Conservation (phyloP, 2,113 vertebrate species). For the Epinephelus lanceolatus region DNA sequence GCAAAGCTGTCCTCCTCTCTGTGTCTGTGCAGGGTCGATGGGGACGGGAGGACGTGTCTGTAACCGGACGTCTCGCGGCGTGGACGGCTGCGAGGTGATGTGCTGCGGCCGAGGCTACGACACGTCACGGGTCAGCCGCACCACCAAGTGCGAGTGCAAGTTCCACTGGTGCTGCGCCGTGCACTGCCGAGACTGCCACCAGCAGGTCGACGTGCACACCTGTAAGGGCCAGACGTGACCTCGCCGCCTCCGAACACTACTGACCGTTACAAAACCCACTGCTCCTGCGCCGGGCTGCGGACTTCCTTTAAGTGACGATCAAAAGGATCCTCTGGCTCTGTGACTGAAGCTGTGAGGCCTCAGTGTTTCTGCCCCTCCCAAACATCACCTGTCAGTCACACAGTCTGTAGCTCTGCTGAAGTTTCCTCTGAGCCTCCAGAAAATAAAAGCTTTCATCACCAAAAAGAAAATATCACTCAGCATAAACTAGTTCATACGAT, state of each 20-base stretch:
- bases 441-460: neutral
- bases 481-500: neutral
- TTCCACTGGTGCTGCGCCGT: conserved; percentile 98
- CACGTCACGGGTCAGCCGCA: conserved; percentile 89
- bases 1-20: neutral
- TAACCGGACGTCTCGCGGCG: conserved; percentile 91
- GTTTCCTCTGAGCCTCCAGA: neutral
- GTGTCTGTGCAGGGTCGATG: conserved; percentile 85
- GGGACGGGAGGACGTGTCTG: conserved; percentile 93
- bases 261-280: neutral
- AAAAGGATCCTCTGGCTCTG: neutral
- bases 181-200: conserved; percentile 93
- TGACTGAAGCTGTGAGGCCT: too few relatives aligned
- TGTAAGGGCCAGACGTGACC: conserved; percentile 91
- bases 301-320: neutral
- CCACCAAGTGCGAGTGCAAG: conserved; percentile 95
- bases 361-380: neutral
- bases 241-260: neutral
- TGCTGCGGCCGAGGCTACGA: conserved; percentile 96
- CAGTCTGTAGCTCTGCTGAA: neutral
- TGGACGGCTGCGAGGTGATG: conserved; percentile 97
- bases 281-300: too few relatives aligned
- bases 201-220: conserved; percentile 92
- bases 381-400: conserved; percentile 14
- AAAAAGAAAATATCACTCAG: neutral